phyloP scores from a whole-genome alignment of 2,797 vertebrate genomes.

The Falco berigora region DNA sequence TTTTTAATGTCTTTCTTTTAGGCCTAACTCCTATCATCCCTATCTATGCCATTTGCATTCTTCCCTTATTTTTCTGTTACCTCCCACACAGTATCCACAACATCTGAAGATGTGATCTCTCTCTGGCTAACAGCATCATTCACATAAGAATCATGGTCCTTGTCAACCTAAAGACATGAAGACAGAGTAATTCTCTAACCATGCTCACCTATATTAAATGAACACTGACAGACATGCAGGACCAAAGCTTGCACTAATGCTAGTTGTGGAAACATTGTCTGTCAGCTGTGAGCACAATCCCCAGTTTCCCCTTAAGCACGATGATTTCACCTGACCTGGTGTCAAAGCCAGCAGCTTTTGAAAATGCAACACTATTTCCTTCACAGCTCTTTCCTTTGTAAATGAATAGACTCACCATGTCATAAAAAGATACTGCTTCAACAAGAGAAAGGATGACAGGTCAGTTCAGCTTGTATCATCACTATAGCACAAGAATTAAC shows the following conservation, averaged over 20 bases:
- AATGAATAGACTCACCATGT: not conserved
- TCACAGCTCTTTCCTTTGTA: not conserved
- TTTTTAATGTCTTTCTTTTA: not conserved
- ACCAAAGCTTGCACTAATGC: not conserved
- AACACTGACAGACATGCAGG: not conserved
- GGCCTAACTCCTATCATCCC: not conserved
- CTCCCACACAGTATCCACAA: not conserved
- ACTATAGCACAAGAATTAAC: not conserved
- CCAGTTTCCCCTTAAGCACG: not conserved
- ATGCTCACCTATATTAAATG: not conserved
- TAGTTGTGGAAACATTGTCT: not conserved
- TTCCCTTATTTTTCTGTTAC: not conserved
- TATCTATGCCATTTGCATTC: not conserved
- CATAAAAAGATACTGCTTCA: not conserved
- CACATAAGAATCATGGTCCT: not conserved
- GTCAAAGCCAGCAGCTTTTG: not conserved
- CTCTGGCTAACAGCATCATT: not conserved
- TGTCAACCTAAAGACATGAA: not conserved
- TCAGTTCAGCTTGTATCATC: not conserved
- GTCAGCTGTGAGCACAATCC: not conserved
- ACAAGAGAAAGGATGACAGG: not conserved
- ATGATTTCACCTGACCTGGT: not conserved
- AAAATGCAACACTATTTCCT: not conserved
- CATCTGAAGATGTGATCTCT: not conserved
- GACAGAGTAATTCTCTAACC: not conserved